A percentile compares a stretch with the other conserved stretches of the same genome.
Conservation (phyloP, 1,140 invertebrate genomes). For the Ectropis grisescens region DNA sequence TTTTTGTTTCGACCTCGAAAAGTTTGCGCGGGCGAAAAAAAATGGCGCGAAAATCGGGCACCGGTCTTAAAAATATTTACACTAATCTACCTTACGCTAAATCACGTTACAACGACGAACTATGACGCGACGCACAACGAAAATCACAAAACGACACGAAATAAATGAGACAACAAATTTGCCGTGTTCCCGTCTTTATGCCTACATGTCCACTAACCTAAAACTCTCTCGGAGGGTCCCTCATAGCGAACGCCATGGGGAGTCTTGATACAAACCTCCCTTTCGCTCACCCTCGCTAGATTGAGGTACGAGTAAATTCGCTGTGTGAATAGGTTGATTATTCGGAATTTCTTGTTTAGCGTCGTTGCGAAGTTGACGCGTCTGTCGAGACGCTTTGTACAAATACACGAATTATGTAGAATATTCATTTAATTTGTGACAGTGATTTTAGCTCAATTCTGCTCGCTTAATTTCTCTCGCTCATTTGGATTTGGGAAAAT, state of each 20-base stretch:
- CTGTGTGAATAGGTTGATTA: conserved; percentile 57
- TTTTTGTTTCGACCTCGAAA: no score
- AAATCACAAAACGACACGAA: conserved; percentile 66
- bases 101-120: conserved; percentile 54
- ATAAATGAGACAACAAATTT: conserved; percentile 69
- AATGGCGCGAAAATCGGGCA: conserved; percentile 4
- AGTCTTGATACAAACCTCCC: conserved; percentile 58
- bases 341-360: conserved; percentile 47
- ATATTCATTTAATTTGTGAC: neutral
- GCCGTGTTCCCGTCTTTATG: conserved; percentile 69
- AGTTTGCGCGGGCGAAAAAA: no score
- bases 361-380: conserved; percentile 3
- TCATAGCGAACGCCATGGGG: conserved; percentile 55
- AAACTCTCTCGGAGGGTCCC: conserved; percentile 56
- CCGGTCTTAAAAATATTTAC: conserved; percentile 5
- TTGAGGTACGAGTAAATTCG: conserved; percentile 55
- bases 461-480: neutral
- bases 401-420: conserved; percentile 1
- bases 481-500: no score
- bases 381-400: conserved; percentile 1
- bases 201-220: conserved; percentile 71
- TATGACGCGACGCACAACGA: conserved; percentile 64
- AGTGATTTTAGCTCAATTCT: no score
- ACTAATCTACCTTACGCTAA: conserved; percentile 10
- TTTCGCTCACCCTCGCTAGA: conserved; percentile 57